Evolutionary conservation across 2,797 vertebrate species (phyloP).

Genomic region (Percopsis omiscomaycus): DNA sequence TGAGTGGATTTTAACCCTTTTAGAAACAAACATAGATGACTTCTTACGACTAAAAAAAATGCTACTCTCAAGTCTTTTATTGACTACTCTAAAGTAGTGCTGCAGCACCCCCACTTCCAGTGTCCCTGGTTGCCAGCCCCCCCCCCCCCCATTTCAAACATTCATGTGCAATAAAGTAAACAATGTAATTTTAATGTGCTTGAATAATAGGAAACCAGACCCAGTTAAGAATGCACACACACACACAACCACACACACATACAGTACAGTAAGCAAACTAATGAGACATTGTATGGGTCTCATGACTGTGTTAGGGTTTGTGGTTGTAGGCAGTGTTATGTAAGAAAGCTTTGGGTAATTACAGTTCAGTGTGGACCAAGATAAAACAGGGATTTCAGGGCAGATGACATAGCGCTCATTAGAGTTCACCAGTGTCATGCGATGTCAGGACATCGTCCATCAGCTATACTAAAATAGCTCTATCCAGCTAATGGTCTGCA

Average conservation of each 20-base stretch:
- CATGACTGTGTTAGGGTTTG: slow-evolving; percentile 12
- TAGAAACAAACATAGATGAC: too few relatives aligned
- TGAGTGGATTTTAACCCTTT: too few relatives aligned
- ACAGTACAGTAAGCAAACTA: slow-evolving; percentile 7
- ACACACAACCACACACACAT: slow-evolving; percentile 12
- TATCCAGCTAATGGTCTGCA: too few relatives aligned
- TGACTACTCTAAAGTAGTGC: too few relatives aligned
- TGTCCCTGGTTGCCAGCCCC: not conserved
- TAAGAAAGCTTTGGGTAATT: slow-evolving; percentile 57
- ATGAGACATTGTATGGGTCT: slow-evolving; percentile 13
- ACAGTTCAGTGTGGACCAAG: slow-evolving; percentile 38
- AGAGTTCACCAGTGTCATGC: not conserved
- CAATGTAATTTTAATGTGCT: slow-evolving; percentile 27
- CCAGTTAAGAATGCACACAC: slow-evolving; percentile 24
- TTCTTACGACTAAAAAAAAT: too few relatives aligned
- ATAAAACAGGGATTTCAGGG: slow-evolving; percentile 28
- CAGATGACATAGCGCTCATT: slow-evolving; percentile 6
- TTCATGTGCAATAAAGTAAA: slow-evolving; percentile 4
- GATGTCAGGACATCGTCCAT: not conserved
- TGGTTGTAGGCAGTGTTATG: slow-evolving; percentile 41
- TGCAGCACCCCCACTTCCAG: not conserved
- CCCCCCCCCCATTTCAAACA: not conserved
- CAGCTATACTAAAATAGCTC: too few relatives aligned
- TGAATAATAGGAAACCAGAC: slow-evolving; percentile 35
- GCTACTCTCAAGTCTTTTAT: too few relatives aligned